phyloP scores from a whole-genome alignment of 2,888 invertebrate species.

The Sminthurinus aureus region DNA sequence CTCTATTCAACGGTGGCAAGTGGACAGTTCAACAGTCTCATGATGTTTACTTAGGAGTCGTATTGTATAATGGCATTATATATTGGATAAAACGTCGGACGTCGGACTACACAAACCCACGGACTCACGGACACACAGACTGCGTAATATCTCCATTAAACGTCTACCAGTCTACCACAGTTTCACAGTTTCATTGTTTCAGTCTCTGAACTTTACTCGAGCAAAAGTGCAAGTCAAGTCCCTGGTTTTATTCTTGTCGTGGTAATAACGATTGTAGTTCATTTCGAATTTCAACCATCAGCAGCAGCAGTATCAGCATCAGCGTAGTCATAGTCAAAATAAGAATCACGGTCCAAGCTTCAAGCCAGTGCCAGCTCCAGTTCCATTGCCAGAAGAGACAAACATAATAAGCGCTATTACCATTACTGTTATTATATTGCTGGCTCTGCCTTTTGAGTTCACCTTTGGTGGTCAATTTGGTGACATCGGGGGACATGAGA shows the following conservation, averaged over 20 bases:
- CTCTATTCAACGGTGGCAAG: background rate
- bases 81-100: background rate
- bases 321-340: too few relatives aligned
- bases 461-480: conserved; percentile 32
- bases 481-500: conserved; percentile 17
- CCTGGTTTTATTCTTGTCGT: too few relatives aligned
- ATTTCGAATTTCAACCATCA: too few relatives aligned
- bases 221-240: too few relatives aligned
- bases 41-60: background rate
- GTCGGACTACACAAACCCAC: background rate
- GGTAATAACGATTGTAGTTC: too few relatives aligned
- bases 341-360: too few relatives aligned
- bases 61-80: background rate
- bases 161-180: background rate
- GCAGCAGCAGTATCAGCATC: too few relatives aligned
- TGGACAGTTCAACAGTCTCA: background rate
- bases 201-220: too few relatives aligned
- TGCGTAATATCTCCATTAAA: background rate
- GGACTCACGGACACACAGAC: background rate
- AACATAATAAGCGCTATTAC: too few relatives aligned
- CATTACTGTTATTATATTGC: background rate
- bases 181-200: too few relatives aligned
- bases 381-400: too few relatives aligned
- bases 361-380: too few relatives aligned
- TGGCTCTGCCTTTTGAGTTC: conserved; percentile 13